phyloP scores from a whole-genome alignment of 2,113 vertebrate species.

The Brachirus orientalis region DNA sequence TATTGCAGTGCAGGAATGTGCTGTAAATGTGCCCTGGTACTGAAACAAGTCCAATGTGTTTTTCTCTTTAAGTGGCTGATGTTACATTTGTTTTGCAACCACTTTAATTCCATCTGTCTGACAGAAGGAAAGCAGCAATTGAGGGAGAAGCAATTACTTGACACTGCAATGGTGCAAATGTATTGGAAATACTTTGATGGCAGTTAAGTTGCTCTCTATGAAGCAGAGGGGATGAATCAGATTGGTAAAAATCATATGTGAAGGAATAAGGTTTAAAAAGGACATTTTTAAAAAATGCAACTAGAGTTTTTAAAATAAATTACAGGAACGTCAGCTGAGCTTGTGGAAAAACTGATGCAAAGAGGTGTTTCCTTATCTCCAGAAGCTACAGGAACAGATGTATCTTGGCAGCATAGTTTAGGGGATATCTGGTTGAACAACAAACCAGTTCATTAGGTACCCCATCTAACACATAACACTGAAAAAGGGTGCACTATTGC shows the following conservation, averaged over 20 bases:
- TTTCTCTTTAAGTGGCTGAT: constrained; percentile 60
- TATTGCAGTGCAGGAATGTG: constrained; percentile 46
- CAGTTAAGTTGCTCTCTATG: constrained; percentile 47
- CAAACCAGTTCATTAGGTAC: constrained; percentile 65
- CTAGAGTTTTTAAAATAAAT: no score
- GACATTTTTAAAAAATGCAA: no score
- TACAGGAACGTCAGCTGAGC: constrained; percentile 10
- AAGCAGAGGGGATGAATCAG: constrained; percentile 38
- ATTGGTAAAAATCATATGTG: constrained; percentile 35
- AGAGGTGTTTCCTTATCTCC: constrained; percentile 33
- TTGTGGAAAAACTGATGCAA: constrained; percentile 23
- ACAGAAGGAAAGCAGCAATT: constrained; percentile 51
- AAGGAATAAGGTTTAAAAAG: neutral
- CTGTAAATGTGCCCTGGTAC: constrained; percentile 59
- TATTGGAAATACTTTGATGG: constrained; percentile 40
- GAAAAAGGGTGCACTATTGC: constrained; percentile 44
- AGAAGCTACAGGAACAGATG: constrained; percentile 37
- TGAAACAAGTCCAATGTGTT: constrained; percentile 59
- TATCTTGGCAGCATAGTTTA: constrained; percentile 47
- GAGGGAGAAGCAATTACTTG: constrained; percentile 53
- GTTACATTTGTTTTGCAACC: constrained; percentile 61
- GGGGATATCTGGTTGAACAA: constrained; percentile 59
- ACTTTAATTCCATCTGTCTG: constrained; percentile 64
- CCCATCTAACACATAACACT: constrained; percentile 52
- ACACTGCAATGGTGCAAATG: constrained; percentile 59